Evolutionary conservation across 2,113 vertebrate genomes (phyloP).

Genomic region (Mionectes macconnelli): DNA sequence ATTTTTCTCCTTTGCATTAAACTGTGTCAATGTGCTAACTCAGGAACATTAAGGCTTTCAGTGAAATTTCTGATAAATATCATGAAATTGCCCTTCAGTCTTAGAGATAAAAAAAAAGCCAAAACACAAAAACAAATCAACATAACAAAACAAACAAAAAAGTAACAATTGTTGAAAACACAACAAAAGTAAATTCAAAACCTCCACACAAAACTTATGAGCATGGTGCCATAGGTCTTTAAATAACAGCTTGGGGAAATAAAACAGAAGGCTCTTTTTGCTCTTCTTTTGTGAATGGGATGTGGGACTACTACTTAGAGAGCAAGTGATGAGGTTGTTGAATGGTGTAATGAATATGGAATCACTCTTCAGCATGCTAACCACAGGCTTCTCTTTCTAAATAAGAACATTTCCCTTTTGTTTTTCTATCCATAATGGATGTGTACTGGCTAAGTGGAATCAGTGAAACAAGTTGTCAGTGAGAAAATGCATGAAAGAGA

Average conservation of each 20-base stretch:
- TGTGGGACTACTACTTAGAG: neutral
- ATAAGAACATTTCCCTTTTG: constrained; percentile 26
- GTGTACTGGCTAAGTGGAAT: neutral
- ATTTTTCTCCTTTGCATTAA: neutral
- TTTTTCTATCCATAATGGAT: constrained; percentile 6
- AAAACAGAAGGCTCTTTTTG: neutral
- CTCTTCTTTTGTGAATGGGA: neutral
- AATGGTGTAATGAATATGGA: constrained; percentile 41
- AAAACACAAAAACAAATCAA: neutral
- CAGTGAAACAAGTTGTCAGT: constrained; percentile 21
- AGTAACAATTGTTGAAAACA: neutral
- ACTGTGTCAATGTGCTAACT: neutral
- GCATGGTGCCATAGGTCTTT: neutral
- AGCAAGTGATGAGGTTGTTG: neutral
- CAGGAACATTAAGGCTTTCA: neutral
- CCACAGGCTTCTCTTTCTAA: constrained; percentile 5
- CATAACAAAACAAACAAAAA: neutral
- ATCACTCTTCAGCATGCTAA: neutral
- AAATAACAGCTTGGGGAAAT: neutral
- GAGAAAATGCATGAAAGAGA: neutral
- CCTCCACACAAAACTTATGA: neutral
- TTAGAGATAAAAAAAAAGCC: neutral
- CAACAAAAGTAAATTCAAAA: neutral
- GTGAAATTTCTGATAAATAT: neutral
- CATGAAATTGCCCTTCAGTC: neutral